Evolutionary conservation across 1,140 invertebrate species (phyloP).

Genomic region (Cydia splendana): DNA sequence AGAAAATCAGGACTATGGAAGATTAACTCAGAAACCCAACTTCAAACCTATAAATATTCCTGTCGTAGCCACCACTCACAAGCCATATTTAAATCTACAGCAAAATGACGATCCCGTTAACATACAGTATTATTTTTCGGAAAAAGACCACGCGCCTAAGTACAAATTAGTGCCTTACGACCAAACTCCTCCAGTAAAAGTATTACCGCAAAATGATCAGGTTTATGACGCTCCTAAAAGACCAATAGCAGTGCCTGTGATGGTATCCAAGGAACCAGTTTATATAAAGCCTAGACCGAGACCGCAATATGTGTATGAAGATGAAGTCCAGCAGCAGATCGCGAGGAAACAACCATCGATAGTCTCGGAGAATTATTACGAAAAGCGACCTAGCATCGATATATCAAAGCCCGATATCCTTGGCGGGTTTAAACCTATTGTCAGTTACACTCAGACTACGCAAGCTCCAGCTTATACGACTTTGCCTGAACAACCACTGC

Average conservation of each 20-base stretch:
- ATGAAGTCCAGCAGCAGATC: conserved; percentile 47
- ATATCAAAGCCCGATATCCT: conserved; percentile 60
- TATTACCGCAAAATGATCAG: conserved; percentile 47
- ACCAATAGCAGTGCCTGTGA: conserved; percentile 45
- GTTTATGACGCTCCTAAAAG: conserved; percentile 49
- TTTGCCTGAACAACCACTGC: conserved; percentile 34
- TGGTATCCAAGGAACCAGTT: conserved; percentile 52
- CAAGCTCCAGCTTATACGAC: conserved; percentile 46
- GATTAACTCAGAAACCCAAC: conserved; percentile 53
- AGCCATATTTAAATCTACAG: conserved; percentile 61
- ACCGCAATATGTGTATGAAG: conserved; percentile 57
- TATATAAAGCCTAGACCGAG: conserved; percentile 61
- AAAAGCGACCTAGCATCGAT: conserved; percentile 47
- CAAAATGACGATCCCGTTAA: conserved; percentile 56
- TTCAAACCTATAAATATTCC: conserved; percentile 52
- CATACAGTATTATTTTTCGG: conserved; percentile 64
- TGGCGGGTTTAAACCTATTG: conserved; percentile 73
- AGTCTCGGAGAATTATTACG: conserved; percentile 67
- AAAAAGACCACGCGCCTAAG: conserved; percentile 63
- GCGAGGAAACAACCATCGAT: conserved; percentile 59
- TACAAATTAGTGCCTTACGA: conserved; percentile 77
- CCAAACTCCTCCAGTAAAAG: conserved; percentile 72
- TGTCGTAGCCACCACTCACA: conserved; percentile 48
- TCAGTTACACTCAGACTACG: conserved; percentile 48
- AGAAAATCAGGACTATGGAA: conserved; percentile 49